Percentiles rank a stretch among this genome's conserved stretches.
phyloP scores from a whole-genome alignment of 2,797 vertebrate species.

The Melanotaenia trifasciata region DNA sequence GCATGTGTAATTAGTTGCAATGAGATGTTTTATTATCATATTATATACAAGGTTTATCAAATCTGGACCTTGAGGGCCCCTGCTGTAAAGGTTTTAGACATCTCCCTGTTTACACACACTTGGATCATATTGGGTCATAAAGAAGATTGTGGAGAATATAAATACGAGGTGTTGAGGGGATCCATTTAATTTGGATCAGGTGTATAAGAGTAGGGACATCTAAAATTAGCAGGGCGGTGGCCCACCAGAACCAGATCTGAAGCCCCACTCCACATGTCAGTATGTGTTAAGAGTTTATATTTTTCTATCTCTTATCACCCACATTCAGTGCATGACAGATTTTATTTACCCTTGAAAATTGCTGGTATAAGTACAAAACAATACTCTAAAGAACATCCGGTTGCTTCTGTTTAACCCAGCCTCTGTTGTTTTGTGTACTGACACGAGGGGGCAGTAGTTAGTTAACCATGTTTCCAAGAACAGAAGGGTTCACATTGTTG shows the following conservation, averaged over 20 bases:
- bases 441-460: slow-evolving; percentile 63
- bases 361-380: background rate
- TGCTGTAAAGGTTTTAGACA: background rate
- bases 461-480: slow-evolving; percentile 4
- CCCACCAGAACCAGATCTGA: too few relatives aligned
- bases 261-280: too few relatives aligned
- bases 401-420: background rate
- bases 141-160: background rate
- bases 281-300: too few relatives aligned
- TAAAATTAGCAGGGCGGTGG: too few relatives aligned
- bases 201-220: background rate
- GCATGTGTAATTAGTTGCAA: background rate
- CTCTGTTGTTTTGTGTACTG: slow-evolving; percentile 22
- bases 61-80: background rate
- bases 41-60: background rate
- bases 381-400: background rate
- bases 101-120: background rate
- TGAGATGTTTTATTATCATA: background rate
- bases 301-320: background rate
- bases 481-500: background rate
- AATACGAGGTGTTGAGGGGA: too few relatives aligned
- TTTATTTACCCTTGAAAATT: background rate
- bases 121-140: background rate
- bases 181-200: too few relatives aligned
- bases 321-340: background rate